These are phyloP conservation scores for Cossypha niveicapilla DNA, from an alignment of 2,797 vertebrate species.

Conservation along the genomic window DNA sequence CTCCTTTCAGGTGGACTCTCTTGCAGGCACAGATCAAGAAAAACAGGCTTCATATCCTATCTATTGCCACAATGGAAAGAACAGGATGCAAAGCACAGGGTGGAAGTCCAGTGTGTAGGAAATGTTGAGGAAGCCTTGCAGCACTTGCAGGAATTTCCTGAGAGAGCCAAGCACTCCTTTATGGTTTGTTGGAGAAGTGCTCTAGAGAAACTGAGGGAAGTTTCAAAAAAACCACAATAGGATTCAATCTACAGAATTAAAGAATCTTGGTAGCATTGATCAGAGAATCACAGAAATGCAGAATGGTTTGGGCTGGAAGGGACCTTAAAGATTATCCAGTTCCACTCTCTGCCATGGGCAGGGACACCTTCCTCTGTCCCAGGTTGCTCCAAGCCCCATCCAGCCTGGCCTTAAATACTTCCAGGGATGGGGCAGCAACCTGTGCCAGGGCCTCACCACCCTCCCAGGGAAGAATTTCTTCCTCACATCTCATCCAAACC, in stretches of 20 bases:
- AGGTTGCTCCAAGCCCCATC: rapidly evolving
- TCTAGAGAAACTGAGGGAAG: neutral
- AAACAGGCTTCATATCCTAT: neutral
- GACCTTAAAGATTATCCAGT: neutral
- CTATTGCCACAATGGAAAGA: neutral
- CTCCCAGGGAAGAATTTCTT: neutral
- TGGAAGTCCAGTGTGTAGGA: neutral
- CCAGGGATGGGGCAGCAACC: neutral
- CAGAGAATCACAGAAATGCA: rapidly evolving
- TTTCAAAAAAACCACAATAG: neutral
- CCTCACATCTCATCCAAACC: neutral
- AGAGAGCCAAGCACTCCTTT: neutral
- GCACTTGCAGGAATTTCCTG: neutral
- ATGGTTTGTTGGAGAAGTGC: neutral
- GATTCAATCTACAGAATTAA: neutral
- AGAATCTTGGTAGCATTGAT: rapidly evolving
- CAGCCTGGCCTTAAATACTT: rapidly evolving
- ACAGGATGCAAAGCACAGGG: neutral
- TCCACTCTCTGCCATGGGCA: neutral
- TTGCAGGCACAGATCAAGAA: neutral
- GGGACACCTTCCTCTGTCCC: rapidly evolving
- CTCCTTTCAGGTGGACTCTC: neutral
- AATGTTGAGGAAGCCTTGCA: neutral
- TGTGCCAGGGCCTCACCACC: neutral
- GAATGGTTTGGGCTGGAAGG: neutral